phyloP scores from a whole-genome alignment of 2,797 vertebrate genomes.

The Tamandua tetradactyla region DNA sequence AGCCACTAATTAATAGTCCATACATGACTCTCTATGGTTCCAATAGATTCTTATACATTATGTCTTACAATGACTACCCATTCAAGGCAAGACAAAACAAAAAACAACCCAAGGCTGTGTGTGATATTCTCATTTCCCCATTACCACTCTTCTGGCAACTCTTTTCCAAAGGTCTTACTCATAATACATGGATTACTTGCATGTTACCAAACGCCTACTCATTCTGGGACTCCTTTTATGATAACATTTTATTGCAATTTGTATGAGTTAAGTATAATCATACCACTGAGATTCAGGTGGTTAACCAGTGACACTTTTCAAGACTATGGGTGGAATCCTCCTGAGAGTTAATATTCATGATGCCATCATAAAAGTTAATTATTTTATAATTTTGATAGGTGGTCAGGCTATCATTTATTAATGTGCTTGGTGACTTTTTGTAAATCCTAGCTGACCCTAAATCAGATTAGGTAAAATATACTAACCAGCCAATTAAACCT shows the following conservation, averaged over 20 bases:
- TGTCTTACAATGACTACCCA: slow-evolving; percentile 37
- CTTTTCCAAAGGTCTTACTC: slow-evolving; percentile 59
- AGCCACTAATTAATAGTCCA: not conserved
- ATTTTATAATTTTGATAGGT: slow-evolving; percentile 13
- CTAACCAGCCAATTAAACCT: not conserved
- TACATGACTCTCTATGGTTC: slow-evolving; percentile 23
- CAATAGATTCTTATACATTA: slow-evolving; percentile 51
- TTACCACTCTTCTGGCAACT: not conserved
- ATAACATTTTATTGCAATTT: not conserved
- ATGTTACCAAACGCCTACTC: not conserved
- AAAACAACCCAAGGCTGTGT: not conserved
- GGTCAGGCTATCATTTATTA: not conserved
- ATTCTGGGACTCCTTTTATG: not conserved
- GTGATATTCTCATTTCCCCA: slow-evolving; percentile 15
- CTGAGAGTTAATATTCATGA: not conserved
- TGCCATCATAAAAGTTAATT: slow-evolving; percentile 19
- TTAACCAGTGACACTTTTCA: not conserved
- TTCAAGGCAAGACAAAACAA: not conserved
- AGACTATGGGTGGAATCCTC: not conserved
- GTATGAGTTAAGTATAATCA: slow-evolving; percentile 33
- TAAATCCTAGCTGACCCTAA: not conserved
- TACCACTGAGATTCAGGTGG: slow-evolving; percentile 16
- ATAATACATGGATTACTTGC: not conserved
- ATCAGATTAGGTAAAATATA: slow-evolving; percentile 3
- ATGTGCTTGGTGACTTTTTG: slow-evolving; percentile 12